phyloP scores from a whole-genome alignment of 1,140 invertebrate genomes.

The Macrotrachela quadricornifera region DNA sequence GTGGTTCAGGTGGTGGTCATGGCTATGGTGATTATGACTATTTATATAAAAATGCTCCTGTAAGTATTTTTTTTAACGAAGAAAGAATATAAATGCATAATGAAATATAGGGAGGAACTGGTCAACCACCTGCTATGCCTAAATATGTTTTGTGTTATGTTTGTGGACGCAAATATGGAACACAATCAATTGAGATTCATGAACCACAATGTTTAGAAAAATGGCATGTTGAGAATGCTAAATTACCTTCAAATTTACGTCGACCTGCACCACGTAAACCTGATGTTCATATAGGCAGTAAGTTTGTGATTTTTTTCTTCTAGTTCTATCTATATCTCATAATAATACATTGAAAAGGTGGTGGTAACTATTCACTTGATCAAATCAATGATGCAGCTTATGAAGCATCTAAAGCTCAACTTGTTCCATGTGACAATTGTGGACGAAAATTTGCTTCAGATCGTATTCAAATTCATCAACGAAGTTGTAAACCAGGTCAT shows the following conservation, averaged over 20 bases:
- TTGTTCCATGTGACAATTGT: conserved; percentile 45
- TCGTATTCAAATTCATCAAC: conserved; percentile 41
- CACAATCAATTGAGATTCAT: conserved; percentile 43
- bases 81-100: no score
- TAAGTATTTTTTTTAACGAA: no score
- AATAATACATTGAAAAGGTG: not conserved
- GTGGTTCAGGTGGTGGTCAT: no score
- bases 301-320: no score
- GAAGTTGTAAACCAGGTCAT: conserved; percentile 35
- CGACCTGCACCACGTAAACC: conserved; percentile 41
- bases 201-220: conserved; percentile 47
- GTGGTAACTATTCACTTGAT: conserved; percentile 3
- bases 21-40: no score
- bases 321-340: no score
- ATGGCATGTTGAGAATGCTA: conserved; percentile 45
- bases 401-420: conserved; percentile 30
- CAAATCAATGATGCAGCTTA: conserved; percentile 14
- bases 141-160: conserved; percentile 36
- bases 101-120: no score
- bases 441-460: conserved; percentile 46
- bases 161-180: conserved; percentile 44
- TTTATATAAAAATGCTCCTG: no score
- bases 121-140: not conserved
- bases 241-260: conserved; percentile 38
- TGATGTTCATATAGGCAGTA: conserved; percentile 17